Evolutionary conservation across 2,113 vertebrate species (phyloP).

Genomic region (Chaenogobius annularis): DNA sequence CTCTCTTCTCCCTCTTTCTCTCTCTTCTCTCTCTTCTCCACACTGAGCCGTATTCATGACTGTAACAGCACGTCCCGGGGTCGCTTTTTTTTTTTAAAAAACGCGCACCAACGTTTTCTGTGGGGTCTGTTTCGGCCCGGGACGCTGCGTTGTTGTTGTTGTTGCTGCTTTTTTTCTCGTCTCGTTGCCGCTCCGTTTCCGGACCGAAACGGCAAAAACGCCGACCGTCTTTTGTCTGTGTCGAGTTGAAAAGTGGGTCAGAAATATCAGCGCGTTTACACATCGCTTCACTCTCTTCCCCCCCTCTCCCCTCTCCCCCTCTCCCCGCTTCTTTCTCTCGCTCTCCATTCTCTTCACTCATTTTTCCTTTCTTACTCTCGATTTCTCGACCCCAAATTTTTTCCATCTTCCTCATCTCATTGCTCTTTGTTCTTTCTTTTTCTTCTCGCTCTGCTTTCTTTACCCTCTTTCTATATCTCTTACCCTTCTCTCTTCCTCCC

Average conservation of each 20-base stretch:
- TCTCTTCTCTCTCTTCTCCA: not conserved
- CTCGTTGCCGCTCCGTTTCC: not conserved
- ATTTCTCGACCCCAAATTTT: too few species aligned
- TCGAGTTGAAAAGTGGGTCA: not conserved
- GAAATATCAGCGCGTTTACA: not conserved
- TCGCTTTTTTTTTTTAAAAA: not conserved
- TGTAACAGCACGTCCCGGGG: slow-evolving; percentile 3
- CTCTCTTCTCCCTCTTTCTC: not conserved
- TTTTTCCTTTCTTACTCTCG: too few species aligned
- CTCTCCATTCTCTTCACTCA: too few species aligned
- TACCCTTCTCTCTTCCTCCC: too few species aligned
- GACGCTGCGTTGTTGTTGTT: not conserved
- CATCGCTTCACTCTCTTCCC: not conserved
- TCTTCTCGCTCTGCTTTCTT: too few species aligned
- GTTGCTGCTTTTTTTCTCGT: too few species aligned
- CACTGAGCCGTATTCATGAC: slow-evolving; percentile 8
- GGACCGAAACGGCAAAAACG: not conserved
- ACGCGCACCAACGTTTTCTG: not conserved
- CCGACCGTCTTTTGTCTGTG: not conserved
- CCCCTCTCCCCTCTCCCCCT: not conserved
- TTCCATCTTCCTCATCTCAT: not conserved
- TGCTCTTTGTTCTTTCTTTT: too few species aligned
- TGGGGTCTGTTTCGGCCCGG: too few species aligned
- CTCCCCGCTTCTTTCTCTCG: too few species aligned
- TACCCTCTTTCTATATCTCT: too few species aligned